Conservation (phyloP, 2,888 invertebrate species). For the Tribolium freemani region DNA sequence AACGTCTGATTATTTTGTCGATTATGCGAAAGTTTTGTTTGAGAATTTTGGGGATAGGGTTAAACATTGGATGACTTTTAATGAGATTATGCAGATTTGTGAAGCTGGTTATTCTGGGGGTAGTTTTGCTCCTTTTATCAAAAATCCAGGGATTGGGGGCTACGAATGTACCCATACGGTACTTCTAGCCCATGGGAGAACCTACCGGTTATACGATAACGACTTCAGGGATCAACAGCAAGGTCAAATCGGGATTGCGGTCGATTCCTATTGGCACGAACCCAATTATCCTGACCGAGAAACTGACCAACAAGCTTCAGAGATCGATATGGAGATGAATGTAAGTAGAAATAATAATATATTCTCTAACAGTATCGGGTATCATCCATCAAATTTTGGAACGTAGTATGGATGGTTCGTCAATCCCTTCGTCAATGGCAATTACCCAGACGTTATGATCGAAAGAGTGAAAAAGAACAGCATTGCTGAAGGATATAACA, state of each 20-base stretch:
- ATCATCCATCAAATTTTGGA: constrained; percentile 19
- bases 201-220: constrained; percentile 74
- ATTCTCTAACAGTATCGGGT: constrained; percentile 2
- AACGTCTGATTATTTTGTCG: constrained; percentile 70
- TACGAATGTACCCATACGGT: constrained; percentile 77
- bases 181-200: constrained; percentile 76
- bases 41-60: constrained; percentile 57
- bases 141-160: constrained; percentile 70
- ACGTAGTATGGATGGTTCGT: constrained; percentile 54
- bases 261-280: constrained; percentile 70
- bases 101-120: constrained; percentile 52
- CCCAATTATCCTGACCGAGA: constrained; percentile 65
- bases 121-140: constrained; percentile 62
- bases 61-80: constrained; percentile 70
- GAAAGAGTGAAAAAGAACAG: constrained; percentile 53
- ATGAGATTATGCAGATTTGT: constrained; percentile 66
- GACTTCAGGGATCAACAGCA: constrained; percentile 66
- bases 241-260: constrained; percentile 69
- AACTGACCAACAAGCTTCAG: constrained; percentile 69
- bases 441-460: constrained; percentile 70
- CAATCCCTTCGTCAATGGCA: constrained; percentile 71
- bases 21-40: constrained; percentile 70
- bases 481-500: constrained; percentile 68
- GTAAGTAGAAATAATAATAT: constrained; percentile 35
- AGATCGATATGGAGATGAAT: constrained; percentile 61